Base-by-base conservation (phyloP, 2,113 vertebrate species). In the Callorhinus ursinus region DNA sequence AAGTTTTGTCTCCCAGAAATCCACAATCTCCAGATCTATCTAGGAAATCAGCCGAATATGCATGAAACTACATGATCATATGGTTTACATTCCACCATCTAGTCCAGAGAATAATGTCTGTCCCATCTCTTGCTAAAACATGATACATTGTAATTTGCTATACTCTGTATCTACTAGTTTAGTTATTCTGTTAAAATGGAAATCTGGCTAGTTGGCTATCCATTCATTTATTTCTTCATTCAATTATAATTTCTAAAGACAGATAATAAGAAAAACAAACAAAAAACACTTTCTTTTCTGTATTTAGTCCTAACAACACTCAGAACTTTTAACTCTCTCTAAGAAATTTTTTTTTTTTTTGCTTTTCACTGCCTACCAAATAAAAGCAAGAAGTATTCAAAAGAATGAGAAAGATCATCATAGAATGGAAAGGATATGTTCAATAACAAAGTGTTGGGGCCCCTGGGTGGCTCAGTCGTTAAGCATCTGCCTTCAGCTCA, bases 281-380 rank as follows among this genome's bases (percentile, higher is more conserved):
- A 97, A 79, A 42, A 33, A 90, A 57, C 7, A 71, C 89, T 93
- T 93, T 82, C 69, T 88, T 77, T 83, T 74, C 96, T 95, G 91
- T 81, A 85, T 93, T 96, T 96, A 87, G 77, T 46, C 36, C 49
- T 88, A 74, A 81, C 36, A 91, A 83, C 42, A 95, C 79, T 93
- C 82, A 96, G 39, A 93, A 90, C 18, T 67, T 82, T 90, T 53
- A 92, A 76, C 31, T 81, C 18, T 94, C 26, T 72, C 14, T 15
- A 14, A 92, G 42, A 67, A 92, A 53, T 33, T 33, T 67, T 67
- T 65, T 14, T 65, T 14, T 28, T 49, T 88, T 85, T 90, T 67
- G 5, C 4, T 65, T 95, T 92, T 84, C 28, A 88, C 18, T 82
- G n/a, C 26, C 49, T 65, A 72, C 57, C 19, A 63, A 65, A 91